Evolutionary conservation across 2,113 vertebrate species (phyloP), one percentile per base, ranked within the genome.

Genomic region (Aramus guarauna): DNA sequence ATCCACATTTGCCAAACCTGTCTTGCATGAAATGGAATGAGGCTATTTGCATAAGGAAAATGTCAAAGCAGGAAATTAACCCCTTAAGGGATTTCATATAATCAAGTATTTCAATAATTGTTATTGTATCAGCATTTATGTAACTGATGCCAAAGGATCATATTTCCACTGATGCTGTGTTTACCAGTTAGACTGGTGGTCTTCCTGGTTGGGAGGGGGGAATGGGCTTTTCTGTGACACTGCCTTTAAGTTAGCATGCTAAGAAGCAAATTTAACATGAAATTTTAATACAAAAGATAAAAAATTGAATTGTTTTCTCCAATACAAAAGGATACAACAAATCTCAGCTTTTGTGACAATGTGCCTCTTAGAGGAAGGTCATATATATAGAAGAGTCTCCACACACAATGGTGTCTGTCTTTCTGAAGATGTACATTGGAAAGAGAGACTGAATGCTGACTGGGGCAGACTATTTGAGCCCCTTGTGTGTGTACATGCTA

Each of bases 1-100:
- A 72, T 86, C 55, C 48, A 66, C 34, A 73, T 81, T 91, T 97
- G 69, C 96, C 72, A 97, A 96, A 90, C 88, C 63, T 77, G 39
- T 76, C 73, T 62, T 91, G 85, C 47, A 47, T 91, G 74, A 91
- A 95, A 95, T 74, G 23, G 73, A 90, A 80, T 64, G 36, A 94
- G 68, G 66, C 75, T 69, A 66, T 83, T 74, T 91, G 83, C 67
- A 60, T 82, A 87, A 72, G 48, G 68, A 91, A 88, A 91, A 92
- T 56, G 18, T 72, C 74, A 84, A 92, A 94, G 77, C 26, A 90
- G 87, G 94, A 95, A 95, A 96, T 88, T 29, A 94, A 90, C 96
- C 55, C 64, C 43, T 95, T 95, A 47, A 84, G 67, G 14, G 36
- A 30, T 52, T 88, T 88, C 2, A 27, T 19, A 26, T 66, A 85